Evolutionary conservation across 2,888 invertebrate genomes (phyloP).

Genomic region (Balanococcus diminutus): DNA sequence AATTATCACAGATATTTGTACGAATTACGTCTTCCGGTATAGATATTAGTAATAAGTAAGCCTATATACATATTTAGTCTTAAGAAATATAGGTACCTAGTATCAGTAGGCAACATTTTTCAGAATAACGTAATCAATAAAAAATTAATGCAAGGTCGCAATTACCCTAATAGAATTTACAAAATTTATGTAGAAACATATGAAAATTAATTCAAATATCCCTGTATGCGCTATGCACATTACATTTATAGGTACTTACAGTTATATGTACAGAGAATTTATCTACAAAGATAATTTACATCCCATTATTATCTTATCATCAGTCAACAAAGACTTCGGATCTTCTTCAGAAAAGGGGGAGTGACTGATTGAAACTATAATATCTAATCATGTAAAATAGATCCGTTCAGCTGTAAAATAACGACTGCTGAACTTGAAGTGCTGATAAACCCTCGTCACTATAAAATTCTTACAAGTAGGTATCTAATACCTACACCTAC

Average conservation of each 20-base stretch:
- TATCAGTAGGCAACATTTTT: no score
- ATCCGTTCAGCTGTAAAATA: background rate
- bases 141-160: background rate
- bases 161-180: background rate
- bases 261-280: no score
- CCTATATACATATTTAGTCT: background rate
- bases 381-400: background rate
- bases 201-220: background rate
- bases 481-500: no score
- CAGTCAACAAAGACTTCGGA: background rate
- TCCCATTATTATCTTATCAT: background rate
- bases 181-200: background rate
- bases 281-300: background rate
- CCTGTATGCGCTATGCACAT: background rate
- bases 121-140: background rate
- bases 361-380: background rate
- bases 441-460: background rate
- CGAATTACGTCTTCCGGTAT: slow-evolving; percentile 3
- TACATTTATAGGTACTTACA: no score
- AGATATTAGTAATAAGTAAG: background rate
- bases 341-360: background rate
- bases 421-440: background rate
- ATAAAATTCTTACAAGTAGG: background rate
- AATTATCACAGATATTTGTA: slow-evolving; percentile 22
- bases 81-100: background rate